Evolutionary conservation across 64 coral and sea anemone species (phyloP).

Genomic region (Pachyseris speciosa): DNA sequence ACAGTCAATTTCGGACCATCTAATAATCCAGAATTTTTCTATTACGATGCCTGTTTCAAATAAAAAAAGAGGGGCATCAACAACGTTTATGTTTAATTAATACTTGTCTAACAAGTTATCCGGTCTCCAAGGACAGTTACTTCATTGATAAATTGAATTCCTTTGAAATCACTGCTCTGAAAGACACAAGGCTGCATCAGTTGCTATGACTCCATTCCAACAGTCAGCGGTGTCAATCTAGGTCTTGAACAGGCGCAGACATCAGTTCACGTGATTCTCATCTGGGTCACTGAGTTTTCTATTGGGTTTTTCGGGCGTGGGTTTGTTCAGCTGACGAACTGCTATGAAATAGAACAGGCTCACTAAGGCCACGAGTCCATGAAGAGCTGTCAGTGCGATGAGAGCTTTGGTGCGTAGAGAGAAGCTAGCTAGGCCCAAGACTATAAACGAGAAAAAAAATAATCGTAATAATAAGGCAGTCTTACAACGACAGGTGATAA

Average conservation of each 20-base stretch:
- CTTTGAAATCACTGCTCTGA: neutral
- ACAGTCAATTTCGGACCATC: neutral
- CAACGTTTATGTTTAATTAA: neutral
- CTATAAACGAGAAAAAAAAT: conserved; percentile 1
- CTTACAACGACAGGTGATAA: too few relatives aligned
- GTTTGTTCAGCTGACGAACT: conserved; percentile 70
- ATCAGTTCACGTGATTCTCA: conserved; percentile 60
- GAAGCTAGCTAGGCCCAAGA: conserved; percentile 50
- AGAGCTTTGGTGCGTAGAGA: conserved; percentile 50
- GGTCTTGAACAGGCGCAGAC: neutral
- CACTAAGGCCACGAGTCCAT: conserved; percentile 36
- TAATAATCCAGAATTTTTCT: neutral
- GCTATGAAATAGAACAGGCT: conserved; percentile 70
- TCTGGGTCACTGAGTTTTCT: conserved; percentile 21
- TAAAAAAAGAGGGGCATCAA: neutral
- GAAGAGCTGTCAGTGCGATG: conserved; percentile 30
- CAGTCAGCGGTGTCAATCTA: neutral
- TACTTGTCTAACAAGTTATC: neutral
- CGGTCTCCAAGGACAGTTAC: neutral
- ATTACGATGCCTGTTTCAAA: neutral
- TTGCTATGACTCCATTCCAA: neutral
- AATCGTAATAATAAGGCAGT: neutral
- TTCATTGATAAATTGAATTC: neutral
- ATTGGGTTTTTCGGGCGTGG: conserved; percentile 75
- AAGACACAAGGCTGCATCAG: neutral